phyloP scores from a whole-genome alignment of 2,797 vertebrate genomes.

The Dipus sagitta region DNA sequence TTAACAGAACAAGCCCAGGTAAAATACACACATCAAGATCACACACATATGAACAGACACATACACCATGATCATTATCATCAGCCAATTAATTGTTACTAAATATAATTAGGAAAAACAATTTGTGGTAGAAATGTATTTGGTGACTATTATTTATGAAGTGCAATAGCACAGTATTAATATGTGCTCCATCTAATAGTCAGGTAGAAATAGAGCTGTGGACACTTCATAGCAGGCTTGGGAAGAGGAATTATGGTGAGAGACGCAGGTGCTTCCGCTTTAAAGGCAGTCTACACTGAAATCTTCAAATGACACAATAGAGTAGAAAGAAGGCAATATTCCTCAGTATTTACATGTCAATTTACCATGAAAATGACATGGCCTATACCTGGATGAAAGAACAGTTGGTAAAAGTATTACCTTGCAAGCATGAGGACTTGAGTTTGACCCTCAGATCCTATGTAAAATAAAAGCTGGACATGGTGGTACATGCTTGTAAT shows the following conservation, averaged over 20 bases:
- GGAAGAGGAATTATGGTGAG: not conserved
- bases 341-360: not conserved
- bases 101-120: not conserved
- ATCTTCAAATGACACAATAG: not conserved
- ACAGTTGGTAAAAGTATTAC: no score
- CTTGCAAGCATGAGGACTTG: no score
- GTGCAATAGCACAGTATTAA: not conserved
- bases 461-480: no score
- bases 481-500: no score
- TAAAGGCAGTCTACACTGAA: not conserved
- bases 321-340: not conserved
- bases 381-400: no score
- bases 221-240: not conserved
- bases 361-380: not conserved
- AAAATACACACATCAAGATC: no score
- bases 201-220: not conserved
- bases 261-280: accelerated
- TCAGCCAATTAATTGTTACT: not conserved
- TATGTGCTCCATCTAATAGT: not conserved
- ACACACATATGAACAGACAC: no score
- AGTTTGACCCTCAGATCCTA: no score
- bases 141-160: no score
- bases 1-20: no score
- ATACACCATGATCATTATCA: not conserved
- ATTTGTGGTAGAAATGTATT: not conserved